Conservation (phyloP, 2,797 vertebrate genomes). For the Squalus acanthias region DNA sequence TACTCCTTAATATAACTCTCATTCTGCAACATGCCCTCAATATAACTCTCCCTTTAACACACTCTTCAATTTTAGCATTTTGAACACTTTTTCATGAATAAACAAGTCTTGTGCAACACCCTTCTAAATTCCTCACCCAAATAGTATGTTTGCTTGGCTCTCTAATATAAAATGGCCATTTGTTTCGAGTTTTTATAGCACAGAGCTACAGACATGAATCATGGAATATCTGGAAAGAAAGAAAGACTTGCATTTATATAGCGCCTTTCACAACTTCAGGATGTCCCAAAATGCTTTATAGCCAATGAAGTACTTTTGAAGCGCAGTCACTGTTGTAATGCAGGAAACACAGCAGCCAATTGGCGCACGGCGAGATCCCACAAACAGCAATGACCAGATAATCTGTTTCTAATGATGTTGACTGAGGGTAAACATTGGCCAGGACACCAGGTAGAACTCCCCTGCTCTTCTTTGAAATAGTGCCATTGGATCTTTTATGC, state of each 20-base stretch:
- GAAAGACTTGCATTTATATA: not conserved
- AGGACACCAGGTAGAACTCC: not conserved
- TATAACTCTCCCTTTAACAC: not conserved
- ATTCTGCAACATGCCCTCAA: not conserved
- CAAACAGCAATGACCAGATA: not conserved
- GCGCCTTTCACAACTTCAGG: not conserved
- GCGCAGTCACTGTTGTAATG: not conserved
- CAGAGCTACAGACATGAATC: not conserved
- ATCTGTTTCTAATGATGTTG: not conserved
- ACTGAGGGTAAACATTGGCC: not conserved
- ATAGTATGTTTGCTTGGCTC: not conserved
- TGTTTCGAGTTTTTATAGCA: not conserved
- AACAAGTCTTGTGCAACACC: not conserved
- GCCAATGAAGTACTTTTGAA: not conserved
- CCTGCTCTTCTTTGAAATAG: not conserved
- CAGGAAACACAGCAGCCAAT: not conserved
- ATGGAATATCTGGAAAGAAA: not conserved
- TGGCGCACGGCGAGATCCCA: not conserved
- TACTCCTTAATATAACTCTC: not conserved
- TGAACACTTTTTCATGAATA: not conserved
- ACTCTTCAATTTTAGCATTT: not conserved
- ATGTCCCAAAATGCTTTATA: too few relatives aligned
- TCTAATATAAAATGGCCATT: not conserved
- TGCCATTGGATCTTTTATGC: not conserved
- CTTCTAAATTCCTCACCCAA: not conserved